phyloP scores from a whole-genome alignment of 2,888 invertebrate species.

The Lithophane socia region DNA sequence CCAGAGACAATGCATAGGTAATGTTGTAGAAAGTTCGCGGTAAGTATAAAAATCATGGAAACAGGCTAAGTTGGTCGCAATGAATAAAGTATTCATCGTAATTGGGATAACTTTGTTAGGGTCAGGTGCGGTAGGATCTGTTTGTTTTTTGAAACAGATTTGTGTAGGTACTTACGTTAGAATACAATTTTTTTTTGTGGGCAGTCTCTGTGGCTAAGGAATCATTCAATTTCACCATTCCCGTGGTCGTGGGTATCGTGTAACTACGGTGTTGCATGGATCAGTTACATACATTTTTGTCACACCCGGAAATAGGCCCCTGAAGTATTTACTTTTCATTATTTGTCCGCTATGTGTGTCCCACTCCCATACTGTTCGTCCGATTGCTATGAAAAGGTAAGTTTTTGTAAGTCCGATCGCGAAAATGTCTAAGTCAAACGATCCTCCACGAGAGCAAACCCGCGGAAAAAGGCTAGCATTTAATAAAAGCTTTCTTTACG shows the following conservation, averaged over 20 bases:
- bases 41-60: conserved; percentile 88
- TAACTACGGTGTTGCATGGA: background rate
- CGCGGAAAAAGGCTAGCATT: background rate
- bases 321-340: background rate
- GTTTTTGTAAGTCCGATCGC: background rate
- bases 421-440: background rate
- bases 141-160: conserved; percentile 23
- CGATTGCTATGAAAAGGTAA: background rate
- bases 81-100: conserved; percentile 88
- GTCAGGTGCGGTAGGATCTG: conserved; percentile 71
- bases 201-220: background rate
- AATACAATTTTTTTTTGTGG: background rate
- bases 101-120: conserved; percentile 70
- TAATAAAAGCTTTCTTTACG: background rate
- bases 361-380: background rate
- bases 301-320: background rate
- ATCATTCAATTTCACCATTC: background rate
- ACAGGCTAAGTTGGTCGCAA: conserved; percentile 78
- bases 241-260: too few species aligned
- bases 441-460: background rate
- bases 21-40: conserved; percentile 82
- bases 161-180: background rate
- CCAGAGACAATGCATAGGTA: conserved; percentile 88
- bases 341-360: background rate
- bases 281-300: background rate